These are phyloP conservation scores for Lysandra bellargus DNA, from an alignment of 2,888 invertebrate species.

Conservation along the genomic window DNA sequence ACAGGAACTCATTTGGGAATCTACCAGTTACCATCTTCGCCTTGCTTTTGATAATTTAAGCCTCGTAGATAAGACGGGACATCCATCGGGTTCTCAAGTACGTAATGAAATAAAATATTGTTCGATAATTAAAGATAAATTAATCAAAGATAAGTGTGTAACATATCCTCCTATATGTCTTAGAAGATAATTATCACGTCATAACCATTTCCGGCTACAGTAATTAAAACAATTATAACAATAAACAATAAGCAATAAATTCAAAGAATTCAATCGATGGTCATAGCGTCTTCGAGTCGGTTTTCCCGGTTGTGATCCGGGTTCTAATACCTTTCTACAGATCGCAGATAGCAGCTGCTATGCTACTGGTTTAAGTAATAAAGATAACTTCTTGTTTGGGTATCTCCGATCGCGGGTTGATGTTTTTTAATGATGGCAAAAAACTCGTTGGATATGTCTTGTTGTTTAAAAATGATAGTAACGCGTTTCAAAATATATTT, in stretches of 20 bases:
- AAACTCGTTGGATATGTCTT: background rate
- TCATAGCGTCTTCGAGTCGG: background rate
- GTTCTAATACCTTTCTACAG: background rate
- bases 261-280: background rate
- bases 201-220: background rate
- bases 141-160: background rate
- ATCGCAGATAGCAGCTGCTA: background rate
- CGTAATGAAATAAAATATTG: background rate
- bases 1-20: too few relatives aligned
- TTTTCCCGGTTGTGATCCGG: conserved; percentile 10
- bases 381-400: background rate
- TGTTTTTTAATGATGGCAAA: background rate
- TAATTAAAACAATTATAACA: background rate
- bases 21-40: too few relatives aligned
- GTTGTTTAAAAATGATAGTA: background rate
- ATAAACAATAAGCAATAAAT: background rate
- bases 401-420: background rate
- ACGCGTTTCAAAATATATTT: background rate
- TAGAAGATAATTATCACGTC: background rate
- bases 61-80: too few relatives aligned
- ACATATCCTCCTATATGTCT: background rate
- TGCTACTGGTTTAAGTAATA: background rate
- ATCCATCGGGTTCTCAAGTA: background rate
- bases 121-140: background rate
- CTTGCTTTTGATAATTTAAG: too few relatives aligned